phyloP scores from a whole-genome alignment of 2,113 vertebrate species.

The Periophthalmodon schlosseri region DNA sequence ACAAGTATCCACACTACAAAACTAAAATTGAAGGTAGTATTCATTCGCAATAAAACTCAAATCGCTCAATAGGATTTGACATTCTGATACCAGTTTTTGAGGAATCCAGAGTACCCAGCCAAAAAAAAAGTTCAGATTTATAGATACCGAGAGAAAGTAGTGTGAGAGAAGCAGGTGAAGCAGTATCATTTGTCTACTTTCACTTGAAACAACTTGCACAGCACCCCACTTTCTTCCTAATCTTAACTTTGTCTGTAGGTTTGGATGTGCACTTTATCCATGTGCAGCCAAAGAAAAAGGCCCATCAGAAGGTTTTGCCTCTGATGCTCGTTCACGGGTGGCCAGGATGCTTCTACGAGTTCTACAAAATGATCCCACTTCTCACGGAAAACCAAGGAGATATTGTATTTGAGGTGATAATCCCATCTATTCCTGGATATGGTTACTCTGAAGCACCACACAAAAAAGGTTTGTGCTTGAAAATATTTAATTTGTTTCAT shows the following conservation, averaged over 20 bases:
- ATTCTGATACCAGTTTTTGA: too few relatives aligned
- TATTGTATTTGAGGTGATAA: conserved; percentile 85
- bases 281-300: conserved; percentile 72
- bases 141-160: too few relatives aligned
- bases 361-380: conserved; percentile 86
- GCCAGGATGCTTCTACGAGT: conserved; percentile 91
- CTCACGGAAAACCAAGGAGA: conserved; percentile 76
- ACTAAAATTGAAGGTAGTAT: conserved; percentile 88
- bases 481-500: too few relatives aligned
- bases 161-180: neutral
- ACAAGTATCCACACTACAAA: conserved; percentile 87
- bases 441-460: conserved; percentile 86
- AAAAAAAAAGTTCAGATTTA: too few relatives aligned
- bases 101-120: too few relatives aligned
- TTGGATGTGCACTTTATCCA: conserved; percentile 87
- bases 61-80: too few relatives aligned
- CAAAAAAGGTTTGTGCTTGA: conserved; percentile 67
- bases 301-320: conserved; percentile 73
- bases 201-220: neutral
- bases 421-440: conserved; percentile 90
- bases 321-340: conserved; percentile 88
- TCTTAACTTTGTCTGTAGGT: conserved; percentile 64
- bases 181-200: neutral
- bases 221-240: too few relatives aligned
- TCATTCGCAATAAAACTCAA: too few relatives aligned